Evolutionary conservation across 2,888 invertebrate genomes (phyloP).

Genomic region (Panorpa germanica): DNA sequence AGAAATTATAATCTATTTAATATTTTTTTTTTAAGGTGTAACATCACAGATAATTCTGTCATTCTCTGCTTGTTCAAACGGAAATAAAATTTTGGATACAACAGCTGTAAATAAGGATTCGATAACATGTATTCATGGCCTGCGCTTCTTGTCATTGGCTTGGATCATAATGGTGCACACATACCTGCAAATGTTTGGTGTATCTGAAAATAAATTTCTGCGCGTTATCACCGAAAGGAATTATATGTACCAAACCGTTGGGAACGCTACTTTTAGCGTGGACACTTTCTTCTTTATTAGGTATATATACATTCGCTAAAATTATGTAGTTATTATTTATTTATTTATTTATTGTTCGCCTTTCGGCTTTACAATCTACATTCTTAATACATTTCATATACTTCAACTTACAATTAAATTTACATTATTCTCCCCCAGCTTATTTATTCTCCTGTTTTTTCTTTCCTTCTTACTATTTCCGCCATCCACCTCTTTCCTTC

Average conservation of each 20-base stretch:
- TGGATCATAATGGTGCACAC: constrained; percentile 79
- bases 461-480: no score
- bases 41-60: constrained; percentile 43
- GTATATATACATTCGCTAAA: no score
- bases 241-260: constrained; percentile 63
- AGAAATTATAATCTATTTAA: no score
- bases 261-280: constrained; percentile 71
- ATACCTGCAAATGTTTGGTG: constrained; percentile 60
- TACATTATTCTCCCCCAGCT: no score
- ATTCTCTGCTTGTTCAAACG: constrained; percentile 58
- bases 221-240: constrained; percentile 54
- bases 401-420: no score
- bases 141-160: constrained; percentile 56
- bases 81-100: constrained; percentile 52
- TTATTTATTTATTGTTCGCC: constrained; percentile 6
- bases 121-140: constrained; percentile 57
- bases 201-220: constrained; percentile 54
- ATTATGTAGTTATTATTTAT: no score
- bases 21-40: constrained; percentile 29
- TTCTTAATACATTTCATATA: no score
- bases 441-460: no score
- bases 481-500: no score
- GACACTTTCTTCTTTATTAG: constrained; percentile 78
- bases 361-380: no score
- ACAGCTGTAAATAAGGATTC: constrained; percentile 43